Evolutionary conservation across 2,888 invertebrate genomes (phyloP).

Genomic region (Thymelicus sylvestris): DNA sequence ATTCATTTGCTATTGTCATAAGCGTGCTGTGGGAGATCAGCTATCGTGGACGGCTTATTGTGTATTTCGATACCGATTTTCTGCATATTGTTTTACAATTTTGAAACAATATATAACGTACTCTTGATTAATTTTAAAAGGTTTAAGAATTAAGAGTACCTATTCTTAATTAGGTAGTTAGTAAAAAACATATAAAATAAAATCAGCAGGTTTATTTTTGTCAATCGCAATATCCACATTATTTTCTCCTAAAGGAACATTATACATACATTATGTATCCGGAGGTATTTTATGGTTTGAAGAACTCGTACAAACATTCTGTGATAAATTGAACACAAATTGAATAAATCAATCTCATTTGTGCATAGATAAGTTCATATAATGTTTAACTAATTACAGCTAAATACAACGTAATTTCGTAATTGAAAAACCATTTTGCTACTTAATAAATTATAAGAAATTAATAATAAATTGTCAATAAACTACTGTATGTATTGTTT

Average conservation of each 20-base stretch:
- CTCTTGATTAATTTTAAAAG: no score
- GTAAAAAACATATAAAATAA: slow-evolving; percentile 23
- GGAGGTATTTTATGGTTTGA: slow-evolving; percentile 53
- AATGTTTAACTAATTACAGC: slow-evolving; percentile 39
- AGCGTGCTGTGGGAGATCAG: no score
- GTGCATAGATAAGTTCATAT: slow-evolving; percentile 25
- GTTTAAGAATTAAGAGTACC: no score
- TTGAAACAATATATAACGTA: no score
- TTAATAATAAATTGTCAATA: slow-evolving; percentile 25
- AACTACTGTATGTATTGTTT: slow-evolving; percentile 24
- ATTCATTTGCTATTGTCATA: no score
- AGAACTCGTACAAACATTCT: slow-evolving; percentile 37
- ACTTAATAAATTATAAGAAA: slow-evolving; percentile 39
- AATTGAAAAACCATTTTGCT: slow-evolving; percentile 40
- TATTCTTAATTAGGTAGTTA: background rate
- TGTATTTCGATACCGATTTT: no score
- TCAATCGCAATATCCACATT: slow-evolving; percentile 38
- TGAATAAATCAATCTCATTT: slow-evolving; percentile 31
- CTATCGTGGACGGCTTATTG: no score
- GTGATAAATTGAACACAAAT: slow-evolving; percentile 36
- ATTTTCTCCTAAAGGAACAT: slow-evolving; percentile 43
- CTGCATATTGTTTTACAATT: no score
- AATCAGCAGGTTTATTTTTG: slow-evolving; percentile 36
- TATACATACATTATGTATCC: slow-evolving; percentile 41
- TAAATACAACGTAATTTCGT: slow-evolving; percentile 39